Evolutionary conservation across 2,888 invertebrate genomes (phyloP), one percentile per base, ranked within the genome.

Genomic region (Acrocyrtus sp.): DNA sequence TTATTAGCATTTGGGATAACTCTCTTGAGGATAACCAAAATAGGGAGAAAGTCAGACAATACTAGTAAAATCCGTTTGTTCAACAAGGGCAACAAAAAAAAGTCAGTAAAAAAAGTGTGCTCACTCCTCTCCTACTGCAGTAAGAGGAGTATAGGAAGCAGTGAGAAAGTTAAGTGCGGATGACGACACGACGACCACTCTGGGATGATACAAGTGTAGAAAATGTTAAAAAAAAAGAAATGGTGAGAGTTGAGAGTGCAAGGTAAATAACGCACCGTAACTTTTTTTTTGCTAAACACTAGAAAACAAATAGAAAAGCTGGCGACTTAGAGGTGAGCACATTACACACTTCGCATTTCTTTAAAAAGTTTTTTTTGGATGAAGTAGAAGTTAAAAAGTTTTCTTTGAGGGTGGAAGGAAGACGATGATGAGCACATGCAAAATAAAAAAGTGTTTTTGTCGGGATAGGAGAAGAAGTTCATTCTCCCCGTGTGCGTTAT

Each of bases 31-130:
- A 63, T 63, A 61, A 54, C 48, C 57, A 66, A 63, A 57, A 3
- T 47, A n/a, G 47, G 17, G 66, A 41, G 66, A 66, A 66, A 66
- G 66, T 66, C 56, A 57, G 66, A 50, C 57, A 57, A 66, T 66
- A 66, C 39, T 66, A 56, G 41, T 66, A 66, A 66, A 66, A 66
- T 66, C 66, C 66, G 66, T 48, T 57, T 66, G 57, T 57, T 66
- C 57, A 66, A 29, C 65, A 65, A 56, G 41, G 63, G 53, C n/a
- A 39, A 27, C n/a, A n/a, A n/a, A 24, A 56, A 22, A n/a, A 26
- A 39, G 26, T 15, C 29, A 15, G 8, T 61, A 27, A 12, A 50
- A 21, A 50, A 50, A n/a, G 21, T 50, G n/a, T 22, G n/a, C 29
- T 22, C 53, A 27, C 29, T n/a, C n/a, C n/a, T n/a, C n/a, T n/a